Percentiles rank a stretch among this genome's conserved stretches.
These are phyloP conservation scores for Eristalis pertinax DNA, from an alignment of 2,888 invertebrate species.

Conservation along the genomic window DNA sequence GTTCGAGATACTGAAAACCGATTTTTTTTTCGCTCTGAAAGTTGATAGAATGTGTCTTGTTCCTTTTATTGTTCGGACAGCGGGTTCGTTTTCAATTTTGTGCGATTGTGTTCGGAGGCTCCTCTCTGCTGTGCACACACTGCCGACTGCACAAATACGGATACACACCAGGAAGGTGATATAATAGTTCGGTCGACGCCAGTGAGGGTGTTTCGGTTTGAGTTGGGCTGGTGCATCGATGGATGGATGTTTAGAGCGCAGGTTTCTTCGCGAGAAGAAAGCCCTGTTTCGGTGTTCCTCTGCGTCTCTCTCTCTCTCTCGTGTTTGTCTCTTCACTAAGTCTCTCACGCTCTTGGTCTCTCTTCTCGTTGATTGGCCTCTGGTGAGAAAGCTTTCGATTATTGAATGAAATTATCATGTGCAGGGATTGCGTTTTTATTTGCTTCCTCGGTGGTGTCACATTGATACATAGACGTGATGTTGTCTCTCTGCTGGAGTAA, in stretches of 20 bases:
- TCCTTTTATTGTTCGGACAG: conserved; percentile 29
- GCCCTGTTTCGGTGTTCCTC: too few relatives aligned
- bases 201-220: background rate
- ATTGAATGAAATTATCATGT: conserved; percentile 43
- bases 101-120: conserved; percentile 21
- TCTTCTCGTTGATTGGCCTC: background rate
- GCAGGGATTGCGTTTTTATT: conserved; percentile 22
- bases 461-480: background rate
- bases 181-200: conserved; percentile 32
- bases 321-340: background rate
- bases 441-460: conserved; percentile 26
- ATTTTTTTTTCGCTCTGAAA: conserved; percentile 50
- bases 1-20: conserved; percentile 66
- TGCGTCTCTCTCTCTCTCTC: background rate
- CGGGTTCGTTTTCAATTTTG: background rate
- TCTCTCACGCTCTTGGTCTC: background rate
- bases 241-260: conserved; percentile 30
- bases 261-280: conserved; percentile 15
- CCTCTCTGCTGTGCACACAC: conserved; percentile 19
- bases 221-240: conserved; percentile 23
- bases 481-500: conserved; percentile 2
- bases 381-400: conserved; percentile 39
- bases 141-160: conserved; percentile 49
- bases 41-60: conserved; percentile 49
- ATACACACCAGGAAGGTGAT: conserved; percentile 67